phyloP scores from a whole-genome alignment of 2,113 vertebrate genomes.

The Oreotragus oreotragus region DNA sequence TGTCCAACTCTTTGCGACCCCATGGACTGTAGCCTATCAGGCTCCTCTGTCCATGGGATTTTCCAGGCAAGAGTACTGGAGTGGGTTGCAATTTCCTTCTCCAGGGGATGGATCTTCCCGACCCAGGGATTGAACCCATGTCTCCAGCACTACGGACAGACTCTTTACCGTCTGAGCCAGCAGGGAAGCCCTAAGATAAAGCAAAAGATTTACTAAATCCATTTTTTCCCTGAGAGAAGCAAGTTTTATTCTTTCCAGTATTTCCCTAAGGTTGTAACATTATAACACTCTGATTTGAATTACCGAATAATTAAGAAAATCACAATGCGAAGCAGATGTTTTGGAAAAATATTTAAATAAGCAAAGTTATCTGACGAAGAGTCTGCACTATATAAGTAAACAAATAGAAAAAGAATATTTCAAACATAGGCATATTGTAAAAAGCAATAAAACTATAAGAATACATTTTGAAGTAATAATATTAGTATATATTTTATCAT shows the following conservation, averaged over 20 bases:
- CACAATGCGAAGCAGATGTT: not conserved
- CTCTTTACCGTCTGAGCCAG: fast-evolving
- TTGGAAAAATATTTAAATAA: not conserved
- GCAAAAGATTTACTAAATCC: conserved; percentile 2
- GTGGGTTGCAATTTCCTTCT: not conserved
- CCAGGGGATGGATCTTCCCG: not conserved
- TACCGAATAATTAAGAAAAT: conserved; percentile 1
- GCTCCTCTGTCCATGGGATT: not conserved
- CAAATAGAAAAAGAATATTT: not conserved
- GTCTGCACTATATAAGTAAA: not conserved
- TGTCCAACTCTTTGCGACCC: not conserved
- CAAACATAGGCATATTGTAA: not conserved
- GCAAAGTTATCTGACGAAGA: not conserved
- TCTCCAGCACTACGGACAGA: not conserved
- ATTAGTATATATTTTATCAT: not conserved
- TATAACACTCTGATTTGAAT: not conserved
- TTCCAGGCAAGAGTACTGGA: not conserved
- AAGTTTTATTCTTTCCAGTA: not conserved
- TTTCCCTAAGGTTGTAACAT: not conserved
- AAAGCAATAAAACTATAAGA: not conserved
- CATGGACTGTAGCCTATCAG: not conserved
- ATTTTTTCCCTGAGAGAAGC: not conserved
- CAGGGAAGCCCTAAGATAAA: not conserved
- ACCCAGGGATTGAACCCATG: not conserved
- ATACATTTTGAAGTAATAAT: not conserved